These are phyloP conservation scores for Erebia epiphron DNA, from an alignment of 2,888 invertebrate genomes.

Conservation along the genomic window DNA sequence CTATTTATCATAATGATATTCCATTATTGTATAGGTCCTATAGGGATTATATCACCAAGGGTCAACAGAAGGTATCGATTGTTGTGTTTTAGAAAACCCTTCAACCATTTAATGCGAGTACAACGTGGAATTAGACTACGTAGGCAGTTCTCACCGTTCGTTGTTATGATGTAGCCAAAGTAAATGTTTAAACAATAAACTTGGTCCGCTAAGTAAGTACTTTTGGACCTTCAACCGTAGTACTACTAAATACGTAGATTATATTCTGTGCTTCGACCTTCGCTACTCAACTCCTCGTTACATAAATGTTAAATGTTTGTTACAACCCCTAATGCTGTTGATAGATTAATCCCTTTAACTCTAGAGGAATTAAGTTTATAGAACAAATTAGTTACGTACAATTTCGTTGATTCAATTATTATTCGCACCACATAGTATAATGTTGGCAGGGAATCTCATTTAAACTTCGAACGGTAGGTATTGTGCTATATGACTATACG, in stretches of 20 bases:
- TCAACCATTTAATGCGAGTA: background rate
- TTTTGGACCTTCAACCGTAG: constrained; percentile 4
- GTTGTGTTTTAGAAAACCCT: constrained; percentile 16
- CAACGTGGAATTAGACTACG: background rate
- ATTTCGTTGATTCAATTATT: constrained; percentile 10
- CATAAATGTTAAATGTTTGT: constrained; percentile 22
- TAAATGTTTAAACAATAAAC: constrained; percentile 32
- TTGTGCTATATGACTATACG: background rate
- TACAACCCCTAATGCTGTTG: constrained; percentile 18
- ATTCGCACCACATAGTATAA: background rate
- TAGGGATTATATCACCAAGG: background rate
- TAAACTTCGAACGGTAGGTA: background rate
- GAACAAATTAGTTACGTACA: constrained; percentile 13
- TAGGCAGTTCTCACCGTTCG: constrained; percentile 11
- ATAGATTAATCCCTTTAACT: constrained; percentile 18
- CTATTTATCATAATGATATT: too few species aligned
- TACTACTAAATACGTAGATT: too few species aligned
- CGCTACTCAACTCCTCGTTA: constrained; percentile 17
- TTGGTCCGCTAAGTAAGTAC: constrained; percentile 29
- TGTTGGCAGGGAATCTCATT: background rate
- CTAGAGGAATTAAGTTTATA: background rate
- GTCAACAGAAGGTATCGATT: constrained; percentile 12
- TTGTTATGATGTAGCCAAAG: constrained; percentile 23
- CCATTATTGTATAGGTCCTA: too few species aligned
- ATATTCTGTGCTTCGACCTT: background rate